Evolutionary conservation across 1,140 invertebrate species (phyloP).

Genomic region (Cephus cinctus): DNA sequence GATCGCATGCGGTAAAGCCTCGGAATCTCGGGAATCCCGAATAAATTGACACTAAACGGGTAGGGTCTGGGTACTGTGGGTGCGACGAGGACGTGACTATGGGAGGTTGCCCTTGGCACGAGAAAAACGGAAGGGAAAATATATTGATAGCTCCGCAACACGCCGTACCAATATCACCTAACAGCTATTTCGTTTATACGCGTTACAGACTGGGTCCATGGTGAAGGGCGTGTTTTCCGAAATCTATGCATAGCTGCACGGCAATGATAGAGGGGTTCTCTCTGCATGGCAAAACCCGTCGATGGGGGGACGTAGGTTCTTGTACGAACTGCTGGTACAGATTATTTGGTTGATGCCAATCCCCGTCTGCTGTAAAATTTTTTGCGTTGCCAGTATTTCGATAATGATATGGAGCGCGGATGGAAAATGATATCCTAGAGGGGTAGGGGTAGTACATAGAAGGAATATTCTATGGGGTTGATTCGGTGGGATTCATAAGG

Average conservation of each 20-base stretch:
- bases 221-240: constrained; percentile 26
- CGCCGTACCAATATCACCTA: constrained; percentile 44
- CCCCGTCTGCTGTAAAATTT: too few relatives aligned
- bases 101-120: not conserved
- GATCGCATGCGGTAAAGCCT: constrained; percentile 39
- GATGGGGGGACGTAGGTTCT: too few relatives aligned
- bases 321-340: too few relatives aligned
- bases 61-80: constrained; percentile 22
- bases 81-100: constrained; percentile 4
- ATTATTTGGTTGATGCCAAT: too few relatives aligned
- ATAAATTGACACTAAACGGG: constrained; percentile 57
- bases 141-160: constrained; percentile 35
- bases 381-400: too few relatives aligned
- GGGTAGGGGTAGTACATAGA: too few relatives aligned
- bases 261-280: constrained; percentile 2
- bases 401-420: too few relatives aligned
- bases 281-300: too few relatives aligned
- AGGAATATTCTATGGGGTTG: too few relatives aligned
- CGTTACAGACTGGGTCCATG: constrained; percentile 8
- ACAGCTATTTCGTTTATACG: constrained; percentile 45
- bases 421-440: too few relatives aligned
- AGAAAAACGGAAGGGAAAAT: constrained; percentile 12
- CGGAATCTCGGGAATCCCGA: constrained; percentile 54
- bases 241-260: constrained; percentile 40
- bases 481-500: too few relatives aligned